Conservation (phyloP, 1,140 invertebrate species). For the Cephus cinctus region DNA sequence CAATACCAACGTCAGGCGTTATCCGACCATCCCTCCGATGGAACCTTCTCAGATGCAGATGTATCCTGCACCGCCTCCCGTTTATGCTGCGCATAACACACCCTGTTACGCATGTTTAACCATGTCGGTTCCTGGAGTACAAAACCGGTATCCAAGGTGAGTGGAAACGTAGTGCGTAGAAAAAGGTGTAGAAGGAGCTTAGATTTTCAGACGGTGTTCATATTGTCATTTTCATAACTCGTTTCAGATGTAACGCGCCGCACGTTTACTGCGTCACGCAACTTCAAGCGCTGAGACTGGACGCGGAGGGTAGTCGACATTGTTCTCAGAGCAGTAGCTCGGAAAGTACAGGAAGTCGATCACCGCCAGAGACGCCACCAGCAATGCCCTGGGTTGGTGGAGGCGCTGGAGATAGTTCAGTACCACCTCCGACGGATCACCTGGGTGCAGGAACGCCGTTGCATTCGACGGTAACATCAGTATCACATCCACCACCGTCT, state of each 20-base stretch:
- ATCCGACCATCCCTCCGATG: conserved; percentile 44
- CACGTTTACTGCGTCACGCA: conserved; percentile 50
- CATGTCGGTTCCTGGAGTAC: conserved; percentile 43
- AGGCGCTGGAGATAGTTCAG: not conserved
- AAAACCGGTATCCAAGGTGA: conserved; percentile 49
- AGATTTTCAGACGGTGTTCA: too few species aligned
- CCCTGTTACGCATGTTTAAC: conserved; percentile 47
- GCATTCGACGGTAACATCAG: not conserved
- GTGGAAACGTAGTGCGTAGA: not conserved
- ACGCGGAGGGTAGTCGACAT: conserved; percentile 53
- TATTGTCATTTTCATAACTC: too few species aligned
- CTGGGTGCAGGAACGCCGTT: not conserved
- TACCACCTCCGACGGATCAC: not conserved
- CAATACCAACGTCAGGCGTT: conserved; percentile 43
- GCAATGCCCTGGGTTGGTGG: conserved; percentile 40
- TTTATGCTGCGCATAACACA: conserved; percentile 45
- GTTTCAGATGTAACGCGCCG: conserved; percentile 47
- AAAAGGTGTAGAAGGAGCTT: too few species aligned
- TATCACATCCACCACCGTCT: conserved; percentile 8
- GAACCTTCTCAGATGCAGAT: conserved; percentile 46
- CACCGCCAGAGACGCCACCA: conserved; percentile 64
- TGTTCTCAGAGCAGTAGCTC: conserved; percentile 63
- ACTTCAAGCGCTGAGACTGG: conserved; percentile 52
- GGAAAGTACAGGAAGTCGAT: conserved; percentile 59
- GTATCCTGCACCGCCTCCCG: conserved; percentile 42